phyloP scores from a whole-genome alignment of 2,888 invertebrate genomes.

The Scotopteryx bipunctaria region DNA sequence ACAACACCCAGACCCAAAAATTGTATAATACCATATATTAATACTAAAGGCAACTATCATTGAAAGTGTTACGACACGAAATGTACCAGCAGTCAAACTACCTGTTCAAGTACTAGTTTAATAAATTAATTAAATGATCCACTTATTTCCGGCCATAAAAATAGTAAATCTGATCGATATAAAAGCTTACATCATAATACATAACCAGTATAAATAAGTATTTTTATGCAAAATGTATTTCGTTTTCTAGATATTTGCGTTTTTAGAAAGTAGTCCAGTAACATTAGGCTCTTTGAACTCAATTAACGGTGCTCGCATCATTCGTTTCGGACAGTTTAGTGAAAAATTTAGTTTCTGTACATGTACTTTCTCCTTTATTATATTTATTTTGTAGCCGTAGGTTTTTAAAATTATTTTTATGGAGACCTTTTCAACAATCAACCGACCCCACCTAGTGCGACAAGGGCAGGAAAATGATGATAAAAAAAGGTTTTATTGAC shows the following conservation, averaged over 20 bases:
- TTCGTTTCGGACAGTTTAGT: slow-evolving; percentile 26
- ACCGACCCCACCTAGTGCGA: too few relatives aligned
- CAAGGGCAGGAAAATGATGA: too few relatives aligned
- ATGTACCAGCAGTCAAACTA: slow-evolving; percentile 1
- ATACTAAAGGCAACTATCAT: not conserved
- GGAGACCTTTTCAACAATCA: too few relatives aligned
- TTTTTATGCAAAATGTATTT: slow-evolving; percentile 9
- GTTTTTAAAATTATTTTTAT: too few relatives aligned
- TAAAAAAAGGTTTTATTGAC: too few relatives aligned
- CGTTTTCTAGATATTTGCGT: slow-evolving; percentile 4
- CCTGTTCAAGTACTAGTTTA: slow-evolving; percentile 11
- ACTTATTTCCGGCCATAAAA: slow-evolving; percentile 23
- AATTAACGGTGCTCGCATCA: slow-evolving; percentile 34
- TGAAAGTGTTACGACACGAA: slow-evolving; percentile 14
- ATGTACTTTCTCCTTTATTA: slow-evolving; percentile 19
- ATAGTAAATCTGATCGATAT: slow-evolving; percentile 5
- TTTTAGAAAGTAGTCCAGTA: slow-evolving; percentile 25
- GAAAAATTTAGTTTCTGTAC: slow-evolving; percentile 16
- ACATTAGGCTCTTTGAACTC: slow-evolving; percentile 33
- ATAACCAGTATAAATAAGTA: slow-evolving; percentile 1
- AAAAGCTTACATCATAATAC: not conserved
- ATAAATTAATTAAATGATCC: slow-evolving; percentile 15
- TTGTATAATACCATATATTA: too few relatives aligned
- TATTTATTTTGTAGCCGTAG: too few relatives aligned
- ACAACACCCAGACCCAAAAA: too few relatives aligned